Evolutionary conservation across 2,113 vertebrate species (phyloP), one percentile per base, ranked within the genome.

Genomic region (Fulica atra): DNA sequence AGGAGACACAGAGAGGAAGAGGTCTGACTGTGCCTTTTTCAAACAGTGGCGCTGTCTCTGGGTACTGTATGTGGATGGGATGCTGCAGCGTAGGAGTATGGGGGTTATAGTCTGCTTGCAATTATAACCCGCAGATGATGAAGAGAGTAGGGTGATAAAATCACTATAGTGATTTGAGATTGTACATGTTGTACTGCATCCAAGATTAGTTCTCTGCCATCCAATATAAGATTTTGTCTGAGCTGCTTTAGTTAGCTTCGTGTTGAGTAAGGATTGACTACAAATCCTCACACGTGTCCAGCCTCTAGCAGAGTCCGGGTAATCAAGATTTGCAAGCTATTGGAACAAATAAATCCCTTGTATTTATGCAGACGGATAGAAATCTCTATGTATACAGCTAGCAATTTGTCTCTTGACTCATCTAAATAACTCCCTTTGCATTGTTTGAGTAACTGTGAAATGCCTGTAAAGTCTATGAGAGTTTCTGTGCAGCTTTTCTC

Each of bases 241-340:
- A 97, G 95, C 94, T 92, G 84, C 93, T 94, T 72, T 80, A 91
- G 93, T 96, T 97, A 94, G 89, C 84, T 92, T 61, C 8, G 0
- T 90, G 89, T 86, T 91, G 57, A 35, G 78, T 68, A 69, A 73
- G 76, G 91, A 92, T 76, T 88, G 89, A 50, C 59, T 71, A 10
- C 86, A 97, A 73, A 95, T 96, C 90, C 94, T 95, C 76, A 68
- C 65, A 20, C 11, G 1, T 73, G 76, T 77, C 86, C 81, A 63
- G 71, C 50, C 51, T 81, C n/a, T 76, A 7, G 72, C 72, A 81
- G 77, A 89, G 88, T 77, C 74, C 57, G 74, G 84, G 88, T 94
- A 92, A 90, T 96, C 65, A 96, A 94, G 81, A 79, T 95, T 76
- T 93, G 68, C 71, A 76, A 84, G 94, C 46, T 42, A 69, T 77